Conservation (phyloP, 2,797 vertebrate genomes). For the Todus mexicanus region DNA sequence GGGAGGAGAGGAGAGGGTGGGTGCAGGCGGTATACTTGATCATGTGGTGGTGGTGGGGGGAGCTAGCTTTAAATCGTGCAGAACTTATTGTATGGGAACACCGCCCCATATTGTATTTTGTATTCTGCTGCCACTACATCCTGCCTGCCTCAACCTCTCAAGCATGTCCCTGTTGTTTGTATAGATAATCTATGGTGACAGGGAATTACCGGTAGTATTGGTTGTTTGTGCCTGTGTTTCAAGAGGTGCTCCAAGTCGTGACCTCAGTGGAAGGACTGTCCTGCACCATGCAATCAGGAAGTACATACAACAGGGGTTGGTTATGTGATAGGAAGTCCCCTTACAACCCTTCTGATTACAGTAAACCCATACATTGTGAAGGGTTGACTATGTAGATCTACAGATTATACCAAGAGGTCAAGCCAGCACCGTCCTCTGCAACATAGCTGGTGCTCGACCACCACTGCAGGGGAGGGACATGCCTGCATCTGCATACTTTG, state of each 20-base stretch:
- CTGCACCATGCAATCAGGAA: not conserved
- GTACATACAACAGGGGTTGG: fast-evolving
- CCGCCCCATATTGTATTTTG: not conserved
- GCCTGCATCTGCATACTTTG: fast-evolving
- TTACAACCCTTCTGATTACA: not conserved
- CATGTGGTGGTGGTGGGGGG: not conserved
- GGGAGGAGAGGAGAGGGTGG: not conserved
- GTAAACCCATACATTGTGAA: not conserved
- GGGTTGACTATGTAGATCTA: not conserved
- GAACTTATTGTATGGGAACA: not conserved
- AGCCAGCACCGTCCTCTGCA: not conserved
- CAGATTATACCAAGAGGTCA: not conserved
- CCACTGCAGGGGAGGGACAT: not conserved
- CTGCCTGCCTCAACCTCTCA: not conserved
- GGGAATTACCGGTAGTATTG: not conserved
- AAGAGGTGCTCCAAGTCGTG: not conserved
- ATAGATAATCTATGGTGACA: not conserved
- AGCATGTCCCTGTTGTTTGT: not conserved
- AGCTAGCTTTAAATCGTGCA: not conserved
- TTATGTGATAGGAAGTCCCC: not conserved
- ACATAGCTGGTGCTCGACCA: not conserved
- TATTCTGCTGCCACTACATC: not conserved
- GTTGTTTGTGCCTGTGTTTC: not conserved
- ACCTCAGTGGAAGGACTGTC: not conserved
- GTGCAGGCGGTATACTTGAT: not conserved